phyloP scores from a whole-genome alignment of 2,113 vertebrate species.

The Thalassarche chlororhynchos region DNA sequence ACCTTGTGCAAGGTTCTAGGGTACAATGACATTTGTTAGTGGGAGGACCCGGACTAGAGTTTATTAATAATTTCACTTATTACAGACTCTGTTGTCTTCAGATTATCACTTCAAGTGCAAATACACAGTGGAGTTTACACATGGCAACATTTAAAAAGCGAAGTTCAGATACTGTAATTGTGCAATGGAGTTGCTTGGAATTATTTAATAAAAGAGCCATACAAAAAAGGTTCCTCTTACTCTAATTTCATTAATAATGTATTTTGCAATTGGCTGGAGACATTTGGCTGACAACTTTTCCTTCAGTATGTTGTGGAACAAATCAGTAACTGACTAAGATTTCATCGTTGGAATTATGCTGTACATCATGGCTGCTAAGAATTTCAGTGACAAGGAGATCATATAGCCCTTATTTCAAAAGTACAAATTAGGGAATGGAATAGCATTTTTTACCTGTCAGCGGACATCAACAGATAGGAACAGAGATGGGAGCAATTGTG shows the following conservation, averaged over 20 bases:
- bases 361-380: neutral
- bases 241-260: slow-evolving; percentile 17
- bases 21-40: neutral
- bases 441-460: neutral
- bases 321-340: neutral
- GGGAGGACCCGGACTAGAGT: neutral
- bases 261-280: slow-evolving; percentile 8
- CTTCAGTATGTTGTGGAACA: neutral
- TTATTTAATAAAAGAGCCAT: slow-evolving; percentile 50
- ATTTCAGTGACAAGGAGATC: neutral
- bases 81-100: neutral
- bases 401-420: neutral
- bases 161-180: slow-evolving; percentile 57
- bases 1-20: neutral
- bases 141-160: slow-evolving; percentile 54
- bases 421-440: neutral
- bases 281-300: neutral
- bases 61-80: slow-evolving; percentile 6
- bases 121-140: slow-evolving; percentile 40
- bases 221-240: neutral
- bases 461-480: neutral
- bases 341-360: neutral
- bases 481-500: neutral
- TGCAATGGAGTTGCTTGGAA: slow-evolving; percentile 9
- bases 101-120: neutral